A percentile compares a stretch with the other conserved stretches of the same genome.
phyloP scores from a whole-genome alignment of 2,888 invertebrate species.

The Polydrusus pterygomalis region DNA sequence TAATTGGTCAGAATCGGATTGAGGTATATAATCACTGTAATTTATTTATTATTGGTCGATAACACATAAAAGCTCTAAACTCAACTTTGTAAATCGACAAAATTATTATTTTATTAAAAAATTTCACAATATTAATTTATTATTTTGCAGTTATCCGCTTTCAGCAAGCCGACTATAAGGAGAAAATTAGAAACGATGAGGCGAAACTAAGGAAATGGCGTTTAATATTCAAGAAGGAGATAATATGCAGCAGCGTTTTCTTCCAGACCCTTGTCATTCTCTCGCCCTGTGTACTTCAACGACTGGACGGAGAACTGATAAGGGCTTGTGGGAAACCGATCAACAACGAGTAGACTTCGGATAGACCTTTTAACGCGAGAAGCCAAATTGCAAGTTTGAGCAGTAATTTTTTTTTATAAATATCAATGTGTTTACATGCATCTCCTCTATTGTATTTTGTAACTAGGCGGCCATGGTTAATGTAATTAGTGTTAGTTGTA shows the following conservation, averaged over 20 bases:
- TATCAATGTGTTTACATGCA: too few relatives aligned
- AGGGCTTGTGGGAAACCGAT: constrained; percentile 87
- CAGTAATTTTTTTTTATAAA: too few relatives aligned
- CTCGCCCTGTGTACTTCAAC: constrained; percentile 89
- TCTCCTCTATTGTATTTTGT: too few relatives aligned
- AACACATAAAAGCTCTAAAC: too few relatives aligned
- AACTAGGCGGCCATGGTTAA: too few relatives aligned
- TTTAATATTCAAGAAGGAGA: constrained; percentile 6
- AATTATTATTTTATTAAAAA: too few relatives aligned
- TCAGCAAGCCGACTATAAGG: neutral
- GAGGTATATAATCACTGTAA: too few relatives aligned
- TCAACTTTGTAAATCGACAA: too few relatives aligned
- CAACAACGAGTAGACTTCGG: constrained; percentile 62
- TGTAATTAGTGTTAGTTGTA: too few relatives aligned
- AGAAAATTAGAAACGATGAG: neutral
- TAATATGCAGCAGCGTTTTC: constrained; percentile 66
- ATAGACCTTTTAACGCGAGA: neutral
- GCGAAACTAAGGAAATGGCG: neutral
- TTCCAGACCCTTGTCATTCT: constrained; percentile 93
- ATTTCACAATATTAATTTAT: neutral
- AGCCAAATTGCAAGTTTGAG: too few relatives aligned
- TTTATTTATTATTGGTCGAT: too few relatives aligned
- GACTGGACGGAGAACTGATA: constrained; percentile 99
- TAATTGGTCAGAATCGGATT: too few relatives aligned
- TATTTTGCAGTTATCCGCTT: neutral